Base-by-base conservation (phyloP, 2,113 vertebrate species). In the Hirundichthys speculiger region DNA sequence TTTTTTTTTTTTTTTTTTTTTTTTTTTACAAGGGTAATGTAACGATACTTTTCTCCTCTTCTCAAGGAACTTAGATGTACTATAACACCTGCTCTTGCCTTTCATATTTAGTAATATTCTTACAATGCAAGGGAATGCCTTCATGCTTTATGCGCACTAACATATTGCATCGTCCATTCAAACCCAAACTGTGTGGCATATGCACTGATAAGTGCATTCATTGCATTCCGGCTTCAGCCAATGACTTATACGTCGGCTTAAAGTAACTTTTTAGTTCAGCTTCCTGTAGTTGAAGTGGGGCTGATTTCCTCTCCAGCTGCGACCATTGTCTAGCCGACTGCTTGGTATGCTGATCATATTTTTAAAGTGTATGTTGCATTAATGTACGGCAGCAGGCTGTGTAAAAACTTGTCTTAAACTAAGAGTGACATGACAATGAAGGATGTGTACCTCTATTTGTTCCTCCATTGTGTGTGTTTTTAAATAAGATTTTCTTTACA, bases 21-120 rank as follows among this genome's bases (percentile, higher is more conserved):
- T 87, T 45, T 47, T 84, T 89, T 87, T 45, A 18, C 11, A 7
- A 70, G 77, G 81, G 80, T 80, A 77, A 77, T 62, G 73, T 76
- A 79, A 82, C 38, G n/a, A 76, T 70, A 73, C 79, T 77, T 64
- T 74, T 87, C 64, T 79, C 73, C 77, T 89, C 79, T 86, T 90
- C 89, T 90, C 85, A 89, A 89, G 88, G 86, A 90, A 83, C 68
- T 76, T 81, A 77, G 79, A 83, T 87, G 85, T 89, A 87, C 67
- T 84, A 78, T 89, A 87, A 86, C 79, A 90, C 90, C 87, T 69
- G 84, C 88, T 89, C 77, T 89, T 89, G 87, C 90, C 89, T 90
- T 90, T 90, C 81, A 82, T 89, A 80, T 88, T 87, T 85, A 88
- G 83, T 88, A 85, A 88, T 88, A 86, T 80, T 88, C 83, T 88